Evolutionary conservation across 2,888 invertebrate genomes (phyloP).

Genomic region (Myopa tessellatipennis): DNA sequence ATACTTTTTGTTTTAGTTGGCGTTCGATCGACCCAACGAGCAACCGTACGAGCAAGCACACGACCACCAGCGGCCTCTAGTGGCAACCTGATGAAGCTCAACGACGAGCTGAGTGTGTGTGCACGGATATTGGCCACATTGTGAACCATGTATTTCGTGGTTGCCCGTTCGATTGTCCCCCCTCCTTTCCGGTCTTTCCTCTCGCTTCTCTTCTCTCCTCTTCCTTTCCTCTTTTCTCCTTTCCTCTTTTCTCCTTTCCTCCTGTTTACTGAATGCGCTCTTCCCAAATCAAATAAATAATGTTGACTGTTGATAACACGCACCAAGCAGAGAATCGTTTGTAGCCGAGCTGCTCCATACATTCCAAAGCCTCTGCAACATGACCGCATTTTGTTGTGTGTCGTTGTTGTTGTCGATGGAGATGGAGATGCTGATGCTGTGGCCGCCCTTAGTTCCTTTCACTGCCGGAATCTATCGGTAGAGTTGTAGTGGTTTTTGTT

Average conservation of each 20-base stretch:
- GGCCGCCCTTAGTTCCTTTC: constrained; percentile 6
- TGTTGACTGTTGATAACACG: not conserved
- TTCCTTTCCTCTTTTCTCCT: constrained; percentile 18
- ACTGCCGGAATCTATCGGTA: constrained; percentile 24
- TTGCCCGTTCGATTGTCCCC: not conserved
- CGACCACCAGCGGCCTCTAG: not conserved
- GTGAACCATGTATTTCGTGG: not conserved
- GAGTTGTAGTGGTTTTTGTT: constrained; percentile 30
- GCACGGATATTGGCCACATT: not conserved
- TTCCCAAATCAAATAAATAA: constrained; percentile 36
- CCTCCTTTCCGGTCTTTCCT: not conserved
- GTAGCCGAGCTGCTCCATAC: not conserved
- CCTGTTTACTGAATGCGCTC: constrained; percentile 8
- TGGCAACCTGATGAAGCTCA: no score
- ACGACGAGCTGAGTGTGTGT: no score
- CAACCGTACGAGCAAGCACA: no score
- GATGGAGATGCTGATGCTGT: no score
- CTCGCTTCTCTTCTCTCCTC: constrained; percentile 16
- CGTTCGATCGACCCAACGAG: no score
- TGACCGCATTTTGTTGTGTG: constrained; percentile 18
- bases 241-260: not conserved
- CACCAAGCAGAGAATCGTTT: not conserved
- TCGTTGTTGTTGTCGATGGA: constrained; percentile 31
- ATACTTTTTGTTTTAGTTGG: no score
- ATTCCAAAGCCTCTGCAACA: not conserved